Base-by-base conservation (phyloP, 1,140 invertebrate genomes). In the Brachionus paranguensis region DNA sequence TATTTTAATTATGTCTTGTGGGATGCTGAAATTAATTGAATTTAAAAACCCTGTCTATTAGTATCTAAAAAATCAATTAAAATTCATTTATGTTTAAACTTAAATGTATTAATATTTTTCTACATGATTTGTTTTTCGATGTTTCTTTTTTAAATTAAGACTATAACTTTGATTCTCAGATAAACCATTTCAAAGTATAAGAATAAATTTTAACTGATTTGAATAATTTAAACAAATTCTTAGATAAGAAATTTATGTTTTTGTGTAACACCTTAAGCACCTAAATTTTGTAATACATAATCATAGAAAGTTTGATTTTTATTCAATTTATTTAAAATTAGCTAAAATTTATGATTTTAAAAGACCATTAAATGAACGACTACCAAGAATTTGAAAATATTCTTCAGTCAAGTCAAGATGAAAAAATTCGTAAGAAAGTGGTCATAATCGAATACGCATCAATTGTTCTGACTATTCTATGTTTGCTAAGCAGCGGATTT, bases 381-480 rank as follows among this genome's bases (percentile, higher is more conserved):
- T 72, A 72, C 17, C 33, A 72, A 17, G 68, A 76, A 50, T 76
- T 76, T 27, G 72, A 76, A n/a, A 24, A 10, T 6, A 27, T 76
- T 76, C 14, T 76, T 27, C 27, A 76, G 50, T 24, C 24, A n/a
- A 27, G 14, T 14, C 17, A 50, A 50, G 43, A 76, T 11, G 72
- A 76, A 29, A 20, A 50, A 27, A 47, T 47, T 47, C 78, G 78
- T 11, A 60, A 47, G 37, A 81, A 81, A 68, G 53, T 81, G 5
- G 12, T 81, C 24, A 11, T 81, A 45, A 47, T 64, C 50, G 78
- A 81, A 47, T 81, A 81, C 20, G 8, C 37, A 6, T 81, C 78
- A 5, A 81, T 81, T 24, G 8, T 81, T 60, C 45, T 81, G 6
- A 81, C 53, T 2, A 11, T 81, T 12, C 0, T 64, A 17, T 60